These are phyloP conservation scores for Ostrea edulis DNA, from an alignment of 1,140 invertebrate genomes.

Conservation along the genomic window DNA sequence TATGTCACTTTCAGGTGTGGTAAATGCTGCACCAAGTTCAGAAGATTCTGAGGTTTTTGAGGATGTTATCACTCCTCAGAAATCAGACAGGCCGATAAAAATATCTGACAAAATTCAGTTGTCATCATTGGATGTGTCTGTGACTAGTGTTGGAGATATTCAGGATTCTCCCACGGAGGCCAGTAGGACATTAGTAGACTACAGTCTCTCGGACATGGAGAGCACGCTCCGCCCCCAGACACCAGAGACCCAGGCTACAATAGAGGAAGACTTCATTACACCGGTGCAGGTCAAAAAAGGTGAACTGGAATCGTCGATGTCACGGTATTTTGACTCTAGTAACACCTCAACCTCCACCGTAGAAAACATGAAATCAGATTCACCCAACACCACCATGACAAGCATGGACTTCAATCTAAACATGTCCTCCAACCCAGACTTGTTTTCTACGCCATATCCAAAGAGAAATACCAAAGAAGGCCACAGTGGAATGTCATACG, in stretches of 20 bases:
- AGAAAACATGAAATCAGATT: constrained; percentile 2
- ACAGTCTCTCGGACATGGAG: constrained; percentile 58
- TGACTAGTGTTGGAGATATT: constrained; percentile 15
- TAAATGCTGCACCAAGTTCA: constrained; percentile 21
- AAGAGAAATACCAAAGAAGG: constrained; percentile 61
- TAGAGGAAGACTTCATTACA: constrained; percentile 58
- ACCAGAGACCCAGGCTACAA: constrained; percentile 22
- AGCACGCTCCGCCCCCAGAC: constrained; percentile 52
- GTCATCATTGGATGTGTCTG: constrained; percentile 4
- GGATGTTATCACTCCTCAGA: constrained; percentile 57
- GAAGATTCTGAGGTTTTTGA: constrained; percentile 52
- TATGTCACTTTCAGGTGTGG: constrained; percentile 18
- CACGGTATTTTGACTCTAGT: constrained; percentile 21
- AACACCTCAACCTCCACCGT: neutral
- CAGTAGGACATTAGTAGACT: constrained; percentile 54
- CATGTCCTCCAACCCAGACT: constrained; percentile 55
- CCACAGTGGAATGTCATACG: constrained; percentile 60
- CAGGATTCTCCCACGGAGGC: constrained; percentile 32
- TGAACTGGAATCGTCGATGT: neutral
- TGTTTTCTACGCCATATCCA: constrained; percentile 60
- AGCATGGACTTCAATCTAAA: constrained; percentile 57
- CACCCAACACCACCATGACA: constrained; percentile 43
- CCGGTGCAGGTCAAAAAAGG: constrained; percentile 45
- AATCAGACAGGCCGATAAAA: constrained; percentile 51
- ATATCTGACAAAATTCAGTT: constrained; percentile 58